phyloP scores from a whole-genome alignment of 1,140 invertebrate species.

The Parapsyche elsis region DNA sequence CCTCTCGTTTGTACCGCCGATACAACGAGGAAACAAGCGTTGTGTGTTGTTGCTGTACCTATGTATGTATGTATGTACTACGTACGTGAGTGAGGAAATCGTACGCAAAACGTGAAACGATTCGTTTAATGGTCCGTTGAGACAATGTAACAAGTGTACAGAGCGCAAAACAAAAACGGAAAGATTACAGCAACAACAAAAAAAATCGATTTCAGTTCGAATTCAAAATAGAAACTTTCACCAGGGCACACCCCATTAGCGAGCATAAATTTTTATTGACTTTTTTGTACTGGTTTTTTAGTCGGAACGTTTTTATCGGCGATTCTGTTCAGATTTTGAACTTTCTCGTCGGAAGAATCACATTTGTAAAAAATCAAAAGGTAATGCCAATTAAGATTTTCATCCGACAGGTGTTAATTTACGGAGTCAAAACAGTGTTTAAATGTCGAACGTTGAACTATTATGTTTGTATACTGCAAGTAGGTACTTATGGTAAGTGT shows the following conservation, averaged over 20 bases:
- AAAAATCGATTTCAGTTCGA: constrained; percentile 8
- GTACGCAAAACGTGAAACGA: constrained; percentile 6
- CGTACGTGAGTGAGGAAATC: not conserved
- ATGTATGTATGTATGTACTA: not conserved
- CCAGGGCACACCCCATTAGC: not conserved
- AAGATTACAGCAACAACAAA: too few species aligned
- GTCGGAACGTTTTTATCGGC: too few species aligned
- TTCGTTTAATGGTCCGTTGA: not conserved
- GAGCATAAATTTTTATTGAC: constrained; percentile 14
- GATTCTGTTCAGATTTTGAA: too few species aligned
- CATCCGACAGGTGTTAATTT: constrained; percentile 6
- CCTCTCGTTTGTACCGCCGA: too few species aligned
- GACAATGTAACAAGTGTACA: not conserved
- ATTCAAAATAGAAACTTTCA: constrained; percentile 19
- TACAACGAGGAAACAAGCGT: too few species aligned
- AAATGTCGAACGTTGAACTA: too few species aligned
- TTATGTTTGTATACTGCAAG: too few species aligned
- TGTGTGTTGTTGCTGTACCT: not conserved
- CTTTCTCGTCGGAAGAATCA: too few species aligned
- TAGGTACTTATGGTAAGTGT: too few species aligned
- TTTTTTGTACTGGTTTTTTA: not conserved
- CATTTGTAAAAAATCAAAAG: too few species aligned
- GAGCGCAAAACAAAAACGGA: too few species aligned
- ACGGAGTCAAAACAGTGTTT: not conserved
- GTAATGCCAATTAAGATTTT: not conserved